Evolutionary conservation across 2,888 invertebrate genomes (phyloP).

Genomic region (Drosophila neotestacea): DNA sequence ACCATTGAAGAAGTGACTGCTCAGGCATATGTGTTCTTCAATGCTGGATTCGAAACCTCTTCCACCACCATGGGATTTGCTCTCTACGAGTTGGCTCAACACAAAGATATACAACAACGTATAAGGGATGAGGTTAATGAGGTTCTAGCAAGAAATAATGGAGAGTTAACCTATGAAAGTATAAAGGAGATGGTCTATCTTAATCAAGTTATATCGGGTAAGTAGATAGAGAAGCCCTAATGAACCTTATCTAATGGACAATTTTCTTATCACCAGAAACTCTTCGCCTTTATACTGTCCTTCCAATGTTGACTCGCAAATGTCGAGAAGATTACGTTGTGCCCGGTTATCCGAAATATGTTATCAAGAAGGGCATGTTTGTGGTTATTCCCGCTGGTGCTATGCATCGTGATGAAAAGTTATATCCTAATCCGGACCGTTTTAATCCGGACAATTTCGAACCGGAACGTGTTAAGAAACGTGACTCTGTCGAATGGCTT

Average conservation of each 20-base stretch:
- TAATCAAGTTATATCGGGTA: slow-evolving; percentile 86
- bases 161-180: slow-evolving; percentile 85
- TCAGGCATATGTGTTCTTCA: slow-evolving; percentile 86
- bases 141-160: slow-evolving; percentile 75
- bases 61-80: slow-evolving; percentile 85
- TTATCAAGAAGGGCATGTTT: slow-evolving; percentile 86
- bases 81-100: slow-evolving; percentile 85
- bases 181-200: slow-evolving; percentile 86
- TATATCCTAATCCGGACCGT: slow-evolving; percentile 87
- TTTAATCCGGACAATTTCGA: slow-evolving; percentile 88
- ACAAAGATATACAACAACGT: slow-evolving; percentile 85
- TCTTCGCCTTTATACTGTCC: slow-evolving; percentile 87
- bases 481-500: slow-evolving; percentile 84
- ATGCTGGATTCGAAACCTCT: slow-evolving; percentile 87
- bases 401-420: slow-evolving; percentile 87
- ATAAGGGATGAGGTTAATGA: slow-evolving; percentile 84
- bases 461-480: slow-evolving; percentile 86
- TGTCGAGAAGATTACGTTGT: slow-evolving; percentile 86
- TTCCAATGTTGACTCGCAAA: slow-evolving; percentile 86
- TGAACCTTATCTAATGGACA: background rate
- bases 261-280: slow-evolving; percentile 84
- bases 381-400: slow-evolving; percentile 87
- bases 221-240: background rate
- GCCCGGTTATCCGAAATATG: slow-evolving; percentile 85
- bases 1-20: slow-evolving; percentile 85